Evolutionary conservation across 2,113 vertebrate species (phyloP), one percentile per base, ranked within the genome.

Genomic region (Indicator maculatus): DNA sequence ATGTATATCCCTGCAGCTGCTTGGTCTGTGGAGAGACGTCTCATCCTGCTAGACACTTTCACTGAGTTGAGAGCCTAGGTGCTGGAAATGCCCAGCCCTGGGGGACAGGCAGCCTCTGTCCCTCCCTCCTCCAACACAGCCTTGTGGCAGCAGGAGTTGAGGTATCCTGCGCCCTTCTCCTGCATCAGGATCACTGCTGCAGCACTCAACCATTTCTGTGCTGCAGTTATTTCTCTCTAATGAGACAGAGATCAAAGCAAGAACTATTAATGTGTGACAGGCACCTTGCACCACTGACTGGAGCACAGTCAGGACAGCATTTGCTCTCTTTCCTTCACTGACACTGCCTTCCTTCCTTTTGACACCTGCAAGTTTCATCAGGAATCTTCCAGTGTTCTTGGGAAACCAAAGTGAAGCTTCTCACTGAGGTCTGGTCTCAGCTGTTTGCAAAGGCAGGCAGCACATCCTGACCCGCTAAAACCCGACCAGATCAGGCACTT

Each of bases 361-460:
- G 65, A 67, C 9, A 44, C 11, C 47, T 63, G 6, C 27, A 38
- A 67, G 4, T 38, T 67, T 56, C 12, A 26, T 39, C 12, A 50
- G 60, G 19, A 61, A 44, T 72, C 26, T 82, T 45, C 15, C 26
- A 50, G 4, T 19, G 76, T 86, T 44, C 12, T 12, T 47, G 11
- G 16, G 24, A 53, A 9, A 45, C 75, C 50, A 83, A 69, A 27
- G 8, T n/a, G 17, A 39, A 33, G 45, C n/a, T 33, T 6, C 53
- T 74, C 2, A 9, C 30, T 47, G 27, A 56, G 71, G 27, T 24
- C n/a, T 89, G 56, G 3, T 31, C 53, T 76, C 36, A 77, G 13
- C 19, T 70, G 1, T 39, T 14, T 53, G 41, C 4, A 45, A 12
- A 41, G 16, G 45, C 58, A 70, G 0, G 1, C 5, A 12, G 20